Percentiles rank a stretch among this genome's conserved stretches.
These are phyloP conservation scores for Orchesella cincta DNA, from an alignment of 1,140 invertebrate genomes.

Conservation along the genomic window DNA sequence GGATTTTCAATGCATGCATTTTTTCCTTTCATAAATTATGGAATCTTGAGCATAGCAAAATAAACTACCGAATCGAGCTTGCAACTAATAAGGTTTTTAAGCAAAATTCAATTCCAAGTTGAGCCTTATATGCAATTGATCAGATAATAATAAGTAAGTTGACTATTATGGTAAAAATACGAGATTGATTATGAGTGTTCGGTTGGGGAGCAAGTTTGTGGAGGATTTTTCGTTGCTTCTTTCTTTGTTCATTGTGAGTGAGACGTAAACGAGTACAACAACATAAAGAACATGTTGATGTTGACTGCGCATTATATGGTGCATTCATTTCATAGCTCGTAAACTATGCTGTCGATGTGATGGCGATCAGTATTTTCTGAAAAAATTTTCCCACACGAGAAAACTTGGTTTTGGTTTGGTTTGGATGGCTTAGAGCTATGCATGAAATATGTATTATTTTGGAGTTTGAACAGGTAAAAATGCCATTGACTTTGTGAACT, in stretches of 20 bases:
- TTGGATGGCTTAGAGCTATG: background rate
- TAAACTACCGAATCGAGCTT: no score
- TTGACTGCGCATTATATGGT: no score
- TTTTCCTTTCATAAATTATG: background rate
- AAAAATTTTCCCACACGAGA: background rate
- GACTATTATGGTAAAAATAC: no score
- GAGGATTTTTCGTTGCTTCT: no score
- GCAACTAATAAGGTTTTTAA: background rate
- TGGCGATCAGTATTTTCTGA: constrained; percentile 4
- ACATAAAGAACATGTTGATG: no score
- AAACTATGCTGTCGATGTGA: background rate
- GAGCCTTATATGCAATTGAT: background rate
- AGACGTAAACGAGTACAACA: no score
- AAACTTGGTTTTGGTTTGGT: no score
- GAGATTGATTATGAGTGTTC: no score
- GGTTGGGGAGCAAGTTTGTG: no score
- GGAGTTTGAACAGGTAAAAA: background rate
- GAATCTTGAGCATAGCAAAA: no score
- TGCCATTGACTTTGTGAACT: background rate
- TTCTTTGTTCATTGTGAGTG: no score
- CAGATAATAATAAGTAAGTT: background rate
- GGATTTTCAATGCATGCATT: background rate
- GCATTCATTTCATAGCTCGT: no score
- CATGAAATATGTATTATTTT: background rate
- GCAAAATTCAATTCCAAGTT: background rate